Conservation (phyloP, 2,113 vertebrate species). For the Sakesphorus luctuosus region DNA sequence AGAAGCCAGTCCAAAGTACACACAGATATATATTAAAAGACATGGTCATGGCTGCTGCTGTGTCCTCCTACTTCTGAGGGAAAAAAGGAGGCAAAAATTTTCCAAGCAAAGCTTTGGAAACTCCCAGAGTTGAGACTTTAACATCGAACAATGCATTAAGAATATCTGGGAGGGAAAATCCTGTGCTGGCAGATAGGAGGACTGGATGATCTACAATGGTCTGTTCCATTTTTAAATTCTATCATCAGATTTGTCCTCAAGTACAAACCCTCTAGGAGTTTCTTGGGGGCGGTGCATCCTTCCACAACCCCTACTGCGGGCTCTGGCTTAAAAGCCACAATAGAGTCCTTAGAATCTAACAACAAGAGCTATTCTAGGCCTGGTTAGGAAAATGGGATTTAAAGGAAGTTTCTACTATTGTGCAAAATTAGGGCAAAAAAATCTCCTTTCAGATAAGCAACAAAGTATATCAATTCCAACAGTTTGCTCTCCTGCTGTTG, state of each 20-base stretch:
- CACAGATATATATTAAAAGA: constrained; percentile 51
- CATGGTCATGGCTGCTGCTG: constrained; percentile 50
- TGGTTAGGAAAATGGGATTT: constrained; percentile 77
- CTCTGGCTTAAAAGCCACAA: constrained; percentile 74
- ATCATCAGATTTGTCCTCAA: constrained; percentile 63
- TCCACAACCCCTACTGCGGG: constrained; percentile 67
- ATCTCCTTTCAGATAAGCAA: constrained; percentile 73
- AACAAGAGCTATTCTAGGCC: constrained; percentile 73
- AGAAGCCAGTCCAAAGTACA: constrained; percentile 45
- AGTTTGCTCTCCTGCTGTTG: constrained; percentile 76
- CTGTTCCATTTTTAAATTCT: constrained; percentile 68
- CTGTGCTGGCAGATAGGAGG: constrained; percentile 21
- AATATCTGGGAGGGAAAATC: constrained; percentile 68
- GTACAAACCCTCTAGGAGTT: constrained; percentile 66
- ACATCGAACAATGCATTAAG: constrained; percentile 56
- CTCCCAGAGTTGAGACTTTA: constrained; percentile 60
- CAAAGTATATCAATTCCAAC: constrained; percentile 74
- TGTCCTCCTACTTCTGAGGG: constrained; percentile 48
- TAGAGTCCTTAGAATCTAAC: constrained; percentile 70
- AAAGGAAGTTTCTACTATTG: constrained; percentile 74
- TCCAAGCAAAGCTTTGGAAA: constrained; percentile 50
- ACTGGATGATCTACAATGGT: constrained; percentile 56
- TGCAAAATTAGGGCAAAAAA: constrained; percentile 75
- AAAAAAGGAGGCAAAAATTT: constrained; percentile 49
- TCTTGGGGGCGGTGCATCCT: constrained; percentile 54